Conservation (phyloP, 2,113 vertebrate genomes). For the Callochromis pleurospilus region DNA sequence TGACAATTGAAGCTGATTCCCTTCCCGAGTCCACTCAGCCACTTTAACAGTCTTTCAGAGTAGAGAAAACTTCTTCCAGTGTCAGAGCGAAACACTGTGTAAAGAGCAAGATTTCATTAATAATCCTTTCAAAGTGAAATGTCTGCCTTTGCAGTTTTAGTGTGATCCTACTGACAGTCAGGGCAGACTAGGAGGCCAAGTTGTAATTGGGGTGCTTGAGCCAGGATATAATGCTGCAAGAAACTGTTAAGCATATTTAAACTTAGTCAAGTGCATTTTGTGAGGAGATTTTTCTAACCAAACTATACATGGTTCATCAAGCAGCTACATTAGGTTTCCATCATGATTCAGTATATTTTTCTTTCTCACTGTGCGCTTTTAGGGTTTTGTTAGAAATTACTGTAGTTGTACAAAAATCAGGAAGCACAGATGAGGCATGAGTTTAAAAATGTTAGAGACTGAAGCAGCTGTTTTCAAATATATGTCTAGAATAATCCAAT, state of each 20-base stretch:
- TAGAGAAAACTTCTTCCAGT: slow-evolving; percentile 40
- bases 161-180: slow-evolving; percentile 48
- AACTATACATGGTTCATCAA: slow-evolving; percentile 1
- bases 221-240: slow-evolving; percentile 30
- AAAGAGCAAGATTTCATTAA: slow-evolving; percentile 63
- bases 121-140: slow-evolving; percentile 64
- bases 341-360: not conserved
- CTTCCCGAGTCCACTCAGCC: slow-evolving; percentile 23
- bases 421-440: not conserved
- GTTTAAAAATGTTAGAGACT: not conserved
- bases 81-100: slow-evolving; percentile 44
- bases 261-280: slow-evolving; percentile 26
- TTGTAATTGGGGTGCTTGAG: slow-evolving; percentile 51
- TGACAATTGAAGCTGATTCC: slow-evolving; percentile 43
- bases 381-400: not conserved
- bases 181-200: slow-evolving; percentile 36
- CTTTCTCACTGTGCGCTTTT: not conserved
- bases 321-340: not conserved
- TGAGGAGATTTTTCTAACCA: not conserved
- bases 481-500: not conserved
- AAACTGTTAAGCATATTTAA: slow-evolving; percentile 37
- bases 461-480: not conserved
- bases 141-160: slow-evolving; percentile 56
- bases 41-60: slow-evolving; percentile 28
- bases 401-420: not conserved